Percentiles rank a stretch among this genome's conserved stretches.
These are phyloP conservation scores for Triops longicaudatus DNA, from an alignment of 1,140 invertebrate genomes.

Conservation along the genomic window DNA sequence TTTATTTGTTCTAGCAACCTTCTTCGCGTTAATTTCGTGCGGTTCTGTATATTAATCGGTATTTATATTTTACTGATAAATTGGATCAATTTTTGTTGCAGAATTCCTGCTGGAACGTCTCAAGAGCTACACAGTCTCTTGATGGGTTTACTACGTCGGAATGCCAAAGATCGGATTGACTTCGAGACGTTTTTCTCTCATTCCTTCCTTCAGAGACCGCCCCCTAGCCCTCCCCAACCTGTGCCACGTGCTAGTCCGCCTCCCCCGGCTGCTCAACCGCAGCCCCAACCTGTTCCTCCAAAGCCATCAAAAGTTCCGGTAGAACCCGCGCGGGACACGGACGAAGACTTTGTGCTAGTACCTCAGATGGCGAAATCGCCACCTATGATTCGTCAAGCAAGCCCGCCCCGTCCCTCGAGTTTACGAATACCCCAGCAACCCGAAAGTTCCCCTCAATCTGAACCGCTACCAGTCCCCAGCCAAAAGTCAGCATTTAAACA, in stretches of 20 bases:
- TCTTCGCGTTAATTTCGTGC: too few species aligned
- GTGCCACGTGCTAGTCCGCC: conserved; percentile 28
- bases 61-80: too few species aligned
- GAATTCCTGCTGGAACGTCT: conserved; percentile 87
- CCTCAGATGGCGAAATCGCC: conserved; percentile 44
- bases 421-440: neutral
- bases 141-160: conserved; percentile 74
- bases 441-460: conserved; percentile 35
- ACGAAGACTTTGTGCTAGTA: conserved; percentile 78
- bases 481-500: conserved; percentile 46
- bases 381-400: conserved; percentile 23
- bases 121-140: conserved; percentile 78
- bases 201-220: conserved; percentile 56
- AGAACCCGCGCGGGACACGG: conserved; percentile 52
- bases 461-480: conserved; percentile 70
- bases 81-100: conserved; percentile 48
- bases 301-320: neutral
- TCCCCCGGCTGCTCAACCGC: conserved; percentile 29
- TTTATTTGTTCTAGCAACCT: too few species aligned
- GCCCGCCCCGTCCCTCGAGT: neutral
- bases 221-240: conserved; percentile 39
- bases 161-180: conserved; percentile 87
- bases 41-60: too few species aligned
- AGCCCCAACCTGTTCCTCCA: conserved; percentile 32
- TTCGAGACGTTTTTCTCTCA: conserved; percentile 94